phyloP scores from a whole-genome alignment of 92 coral and sea anemone species.

The Pocillopora meandrina region DNA sequence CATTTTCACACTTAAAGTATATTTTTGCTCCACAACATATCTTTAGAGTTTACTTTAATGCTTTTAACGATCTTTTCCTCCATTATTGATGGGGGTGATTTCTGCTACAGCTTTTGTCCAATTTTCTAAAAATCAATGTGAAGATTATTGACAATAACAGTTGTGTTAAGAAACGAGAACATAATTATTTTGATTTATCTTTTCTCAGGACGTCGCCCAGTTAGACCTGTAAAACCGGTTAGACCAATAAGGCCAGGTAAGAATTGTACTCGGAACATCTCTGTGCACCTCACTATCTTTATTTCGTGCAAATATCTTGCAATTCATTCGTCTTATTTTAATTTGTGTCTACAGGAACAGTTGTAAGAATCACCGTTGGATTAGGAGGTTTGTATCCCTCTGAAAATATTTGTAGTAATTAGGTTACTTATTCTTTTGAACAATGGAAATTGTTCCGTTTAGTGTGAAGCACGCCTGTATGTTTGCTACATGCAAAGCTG shows the following conservation, averaged over 20 bases:
- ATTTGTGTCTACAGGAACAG: slow-evolving; percentile 5
- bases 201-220: slow-evolving; percentile 24
- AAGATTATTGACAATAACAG: neutral
- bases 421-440: neutral
- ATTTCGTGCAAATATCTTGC: neutral
- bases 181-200: neutral
- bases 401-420: neutral
- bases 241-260: slow-evolving; percentile 10
- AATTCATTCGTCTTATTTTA: neutral
- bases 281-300: neutral
- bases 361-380: slow-evolving; percentile 9
- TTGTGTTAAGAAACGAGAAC: neutral
- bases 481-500: too few species aligned
- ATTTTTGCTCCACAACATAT: too few species aligned
- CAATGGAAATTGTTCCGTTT: neutral
- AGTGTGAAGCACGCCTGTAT: too few species aligned
- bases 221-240: slow-evolving; percentile 32
- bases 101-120: too few species aligned
- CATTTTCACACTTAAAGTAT: too few species aligned
- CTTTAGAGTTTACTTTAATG: too few species aligned
- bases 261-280: neutral
- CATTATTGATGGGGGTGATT: too few species aligned
- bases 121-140: neutral
- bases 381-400: slow-evolving; percentile 17
- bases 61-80: too few species aligned